A percentile compares a stretch with the other conserved stretches of the same genome.
Conservation (phyloP, 2,888 invertebrate species). For the Dasypolia templi region DNA sequence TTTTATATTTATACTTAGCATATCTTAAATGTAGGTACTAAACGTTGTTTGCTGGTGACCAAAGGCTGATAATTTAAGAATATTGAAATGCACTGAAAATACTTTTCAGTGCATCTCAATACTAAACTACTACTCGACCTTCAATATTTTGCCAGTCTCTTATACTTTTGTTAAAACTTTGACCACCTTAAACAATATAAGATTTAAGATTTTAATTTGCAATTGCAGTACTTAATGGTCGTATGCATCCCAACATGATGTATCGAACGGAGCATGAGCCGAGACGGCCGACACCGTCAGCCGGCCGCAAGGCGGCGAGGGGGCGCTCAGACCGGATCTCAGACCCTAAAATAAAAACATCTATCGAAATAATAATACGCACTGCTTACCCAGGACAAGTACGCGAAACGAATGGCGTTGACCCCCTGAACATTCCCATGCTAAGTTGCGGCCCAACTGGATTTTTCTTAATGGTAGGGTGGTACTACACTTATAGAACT, state of each 20-base stretch:
- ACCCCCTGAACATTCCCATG: slow-evolving; percentile 90
- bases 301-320: slow-evolving; percentile 83
- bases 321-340: slow-evolving; percentile 89
- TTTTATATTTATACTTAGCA: slow-evolving; percentile 36
- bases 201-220: slow-evolving; percentile 7
- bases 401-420: slow-evolving; percentile 89
- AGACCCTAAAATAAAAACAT: slow-evolving; percentile 90
- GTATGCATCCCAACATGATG: slow-evolving; percentile 48
- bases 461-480: slow-evolving; percentile 87
- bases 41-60: slow-evolving; percentile 34
- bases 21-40: slow-evolving; percentile 36
- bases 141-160: not conserved
- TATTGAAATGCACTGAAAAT: slow-evolving; percentile 21
- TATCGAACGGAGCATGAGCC: slow-evolving; percentile 66
- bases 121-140: slow-evolving; percentile 9
- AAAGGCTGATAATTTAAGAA: slow-evolving; percentile 32
- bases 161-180: not conserved
- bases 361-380: slow-evolving; percentile 90
- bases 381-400: slow-evolving; percentile 88
- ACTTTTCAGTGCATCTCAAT: slow-evolving; percentile 16
- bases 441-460: slow-evolving; percentile 85
- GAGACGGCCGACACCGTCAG: slow-evolving; percentile 72
- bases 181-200: not conserved
- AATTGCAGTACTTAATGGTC: slow-evolving; percentile 20
- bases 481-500: slow-evolving; percentile 81